phyloP scores from a whole-genome alignment of 1,140 invertebrate genomes.

The Physella acuta region DNA sequence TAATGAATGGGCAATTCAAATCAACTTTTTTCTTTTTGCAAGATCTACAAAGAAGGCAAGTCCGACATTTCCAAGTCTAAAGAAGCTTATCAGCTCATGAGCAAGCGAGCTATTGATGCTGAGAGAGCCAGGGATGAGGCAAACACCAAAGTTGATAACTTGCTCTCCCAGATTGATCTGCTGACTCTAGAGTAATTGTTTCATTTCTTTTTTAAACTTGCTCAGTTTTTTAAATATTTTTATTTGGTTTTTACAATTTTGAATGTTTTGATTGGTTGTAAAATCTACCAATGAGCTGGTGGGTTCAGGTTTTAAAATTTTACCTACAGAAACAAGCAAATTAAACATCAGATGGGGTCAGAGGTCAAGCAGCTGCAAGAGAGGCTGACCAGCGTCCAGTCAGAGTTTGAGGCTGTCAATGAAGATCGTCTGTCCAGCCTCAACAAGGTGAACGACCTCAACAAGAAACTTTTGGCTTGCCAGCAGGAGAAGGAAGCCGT shows the following conservation, averaged over 20 bases:
- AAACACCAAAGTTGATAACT: conserved; percentile 41
- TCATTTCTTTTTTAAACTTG: too few relatives aligned
- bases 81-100: conserved; percentile 46
- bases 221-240: neutral
- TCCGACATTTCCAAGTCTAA: conserved; percentile 43
- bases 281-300: too few relatives aligned
- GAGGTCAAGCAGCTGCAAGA: conserved; percentile 45
- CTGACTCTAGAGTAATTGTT: conserved; percentile 12
- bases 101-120: conserved; percentile 50
- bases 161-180: conserved; percentile 41
- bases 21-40: too few relatives aligned
- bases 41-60: conserved; percentile 48
- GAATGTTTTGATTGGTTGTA: neutral
- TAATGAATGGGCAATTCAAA: too few relatives aligned
- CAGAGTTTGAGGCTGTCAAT: conserved; percentile 49
- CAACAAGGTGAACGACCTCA: conserved; percentile 50
- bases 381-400: conserved; percentile 40
- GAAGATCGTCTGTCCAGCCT: conserved; percentile 46
- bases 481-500: conserved; percentile 52
- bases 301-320: too few relatives aligned
- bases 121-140: conserved; percentile 52
- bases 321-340: conserved; percentile 38
- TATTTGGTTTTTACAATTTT: too few relatives aligned
- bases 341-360: conserved; percentile 38
- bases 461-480: conserved; percentile 39